A percentile compares a stretch with the other conserved stretches of the same genome.
phyloP scores from a whole-genome alignment of 2,797 vertebrate genomes.

The Ciconia nigra region DNA sequence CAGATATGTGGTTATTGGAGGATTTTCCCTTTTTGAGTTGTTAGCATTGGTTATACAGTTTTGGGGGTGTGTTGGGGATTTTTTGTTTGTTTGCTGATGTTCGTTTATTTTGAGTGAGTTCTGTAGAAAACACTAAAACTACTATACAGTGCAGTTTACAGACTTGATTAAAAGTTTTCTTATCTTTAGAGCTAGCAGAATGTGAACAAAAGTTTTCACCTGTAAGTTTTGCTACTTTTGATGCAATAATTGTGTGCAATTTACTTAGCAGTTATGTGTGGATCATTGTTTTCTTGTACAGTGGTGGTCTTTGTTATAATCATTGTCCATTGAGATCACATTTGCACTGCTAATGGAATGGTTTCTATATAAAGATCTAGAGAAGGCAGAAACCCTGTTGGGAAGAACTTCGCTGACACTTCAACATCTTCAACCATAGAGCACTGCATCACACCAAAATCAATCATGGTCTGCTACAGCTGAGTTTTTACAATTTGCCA shows the following conservation, averaged over 20 bases:
- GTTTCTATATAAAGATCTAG: not conserved
- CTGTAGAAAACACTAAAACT: not conserved
- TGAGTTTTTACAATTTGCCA: not conserved
- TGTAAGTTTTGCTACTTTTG: not conserved
- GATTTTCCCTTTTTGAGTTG: not conserved
- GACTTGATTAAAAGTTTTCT: not conserved
- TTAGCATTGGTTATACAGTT: not conserved
- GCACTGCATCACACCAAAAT: not conserved
- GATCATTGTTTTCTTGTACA: not conserved
- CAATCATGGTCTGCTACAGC: not conserved
- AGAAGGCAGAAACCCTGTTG: not conserved
- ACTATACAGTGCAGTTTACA: not conserved
- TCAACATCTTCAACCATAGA: not conserved
- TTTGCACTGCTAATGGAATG: not conserved
- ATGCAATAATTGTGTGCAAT: not conserved
- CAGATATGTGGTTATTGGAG: not conserved
- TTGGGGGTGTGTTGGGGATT: not conserved
- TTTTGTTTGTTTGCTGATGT: not conserved
- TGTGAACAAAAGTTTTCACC: not conserved
- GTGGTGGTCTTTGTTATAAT: not conserved
- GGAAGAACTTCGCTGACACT: not conserved
- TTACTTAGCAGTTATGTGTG: not conserved
- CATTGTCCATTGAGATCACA: fast-evolving
- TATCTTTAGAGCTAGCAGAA: not conserved
- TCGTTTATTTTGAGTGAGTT: not conserved